Evolutionary conservation across 2,113 vertebrate species (phyloP).

Genomic region (Trichomycterus rosablanca): DNA sequence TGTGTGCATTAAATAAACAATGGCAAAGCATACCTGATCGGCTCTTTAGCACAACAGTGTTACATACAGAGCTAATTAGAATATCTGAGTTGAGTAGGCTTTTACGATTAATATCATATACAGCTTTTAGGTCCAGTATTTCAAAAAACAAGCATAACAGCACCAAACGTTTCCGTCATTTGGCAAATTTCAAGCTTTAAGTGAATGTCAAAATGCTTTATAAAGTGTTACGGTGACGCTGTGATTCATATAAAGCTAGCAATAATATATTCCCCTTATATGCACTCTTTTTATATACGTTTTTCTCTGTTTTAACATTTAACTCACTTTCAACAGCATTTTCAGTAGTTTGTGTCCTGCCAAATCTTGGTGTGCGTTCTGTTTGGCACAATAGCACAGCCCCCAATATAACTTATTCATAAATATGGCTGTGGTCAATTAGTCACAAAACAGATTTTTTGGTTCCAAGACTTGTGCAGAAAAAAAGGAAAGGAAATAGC

Average conservation of each 20-base stretch:
- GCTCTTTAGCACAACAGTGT: conserved; percentile 76
- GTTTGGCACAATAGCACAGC: conserved; percentile 75
- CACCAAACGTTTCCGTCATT: conserved; percentile 78
- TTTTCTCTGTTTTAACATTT: conserved; percentile 44
- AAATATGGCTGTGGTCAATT: conserved; percentile 77
- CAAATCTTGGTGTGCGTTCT: conserved; percentile 77
- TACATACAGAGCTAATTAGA: conserved; percentile 75
- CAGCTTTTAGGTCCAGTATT: conserved; percentile 77
- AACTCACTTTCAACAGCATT: conserved; percentile 40
- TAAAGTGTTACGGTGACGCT: conserved; percentile 79
- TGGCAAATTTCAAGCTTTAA: conserved; percentile 84
- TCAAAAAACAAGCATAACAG: conserved; percentile 73
- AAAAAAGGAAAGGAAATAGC: conserved; percentile 50
- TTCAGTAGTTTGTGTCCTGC: conserved; percentile 66
- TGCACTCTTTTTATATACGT: conserved; percentile 50
- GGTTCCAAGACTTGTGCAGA: conserved; percentile 76
- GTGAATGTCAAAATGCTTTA: conserved; percentile 77
- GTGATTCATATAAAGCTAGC: conserved; percentile 79
- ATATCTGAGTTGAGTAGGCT: conserved; percentile 73
- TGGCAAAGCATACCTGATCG: conserved; percentile 78
- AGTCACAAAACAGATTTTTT: conserved; percentile 78
- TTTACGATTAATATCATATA: conserved; percentile 75
- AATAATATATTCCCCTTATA: conserved; percentile 68
- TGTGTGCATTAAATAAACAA: conserved; percentile 63
- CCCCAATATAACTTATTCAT: conserved; percentile 74